Percentiles rank a stretch among this genome's conserved stretches.
These are phyloP conservation scores for Phrynocephalus guinanensis DNA, from an alignment of 2,797 vertebrate species.

Conservation along the genomic window DNA sequence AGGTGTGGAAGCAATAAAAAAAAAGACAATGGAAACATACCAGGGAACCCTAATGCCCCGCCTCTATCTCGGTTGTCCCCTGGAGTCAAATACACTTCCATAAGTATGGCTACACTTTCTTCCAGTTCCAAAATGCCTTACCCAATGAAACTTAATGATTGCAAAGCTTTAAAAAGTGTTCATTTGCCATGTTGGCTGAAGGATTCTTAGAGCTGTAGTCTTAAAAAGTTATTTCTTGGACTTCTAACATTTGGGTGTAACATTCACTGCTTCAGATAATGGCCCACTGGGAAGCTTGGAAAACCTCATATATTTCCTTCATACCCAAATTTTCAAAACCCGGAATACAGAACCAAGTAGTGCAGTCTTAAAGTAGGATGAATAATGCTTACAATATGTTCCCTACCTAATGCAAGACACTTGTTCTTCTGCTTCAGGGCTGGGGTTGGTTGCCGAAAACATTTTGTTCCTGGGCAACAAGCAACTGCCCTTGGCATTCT, in stretches of 20 bases:
- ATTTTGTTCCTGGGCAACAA: background rate
- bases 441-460: background rate
- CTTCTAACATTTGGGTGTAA: no score
- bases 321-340: background rate
- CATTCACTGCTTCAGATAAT: background rate
- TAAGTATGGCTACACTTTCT: background rate
- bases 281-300: background rate
- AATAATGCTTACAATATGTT: background rate
- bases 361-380: background rate
- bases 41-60: no score
- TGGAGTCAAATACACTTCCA: background rate
- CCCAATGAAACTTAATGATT: background rate
- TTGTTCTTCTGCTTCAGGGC: background rate
- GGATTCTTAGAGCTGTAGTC: no score
- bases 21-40: no score
- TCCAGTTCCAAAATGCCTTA: background rate
- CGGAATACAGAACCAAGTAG: background rate
- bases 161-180: background rate
- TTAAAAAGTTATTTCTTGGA: no score
- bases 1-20: no score
- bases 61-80: background rate
- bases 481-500: background rate
- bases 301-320: background rate
- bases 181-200: no score
- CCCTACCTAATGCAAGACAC: background rate